Evolutionary conservation across 2,113 vertebrate genomes (phyloP).

Genomic region (Chlamydotis undulata): DNA sequence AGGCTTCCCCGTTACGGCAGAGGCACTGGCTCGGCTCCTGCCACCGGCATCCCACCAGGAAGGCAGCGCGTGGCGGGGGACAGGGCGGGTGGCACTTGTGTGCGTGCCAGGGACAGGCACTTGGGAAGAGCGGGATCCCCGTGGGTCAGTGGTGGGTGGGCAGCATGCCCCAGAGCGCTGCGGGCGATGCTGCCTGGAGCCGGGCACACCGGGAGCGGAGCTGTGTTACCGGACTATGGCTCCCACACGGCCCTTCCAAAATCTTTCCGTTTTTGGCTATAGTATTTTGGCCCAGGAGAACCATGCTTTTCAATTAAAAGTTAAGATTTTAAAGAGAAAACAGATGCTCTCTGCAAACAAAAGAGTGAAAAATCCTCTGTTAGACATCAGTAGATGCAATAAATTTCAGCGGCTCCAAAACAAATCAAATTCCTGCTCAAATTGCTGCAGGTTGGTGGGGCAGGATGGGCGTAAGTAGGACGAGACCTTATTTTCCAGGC

Average conservation of each 20-base stretch:
- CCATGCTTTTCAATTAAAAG: not conserved
- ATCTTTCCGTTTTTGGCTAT: not conserved
- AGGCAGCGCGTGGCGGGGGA: not conserved
- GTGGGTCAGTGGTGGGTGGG: not conserved
- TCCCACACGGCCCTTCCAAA: not conserved
- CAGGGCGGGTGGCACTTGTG: too few species aligned
- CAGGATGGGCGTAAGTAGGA: not conserved
- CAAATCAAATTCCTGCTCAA: not conserved
- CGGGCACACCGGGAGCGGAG: too few species aligned
- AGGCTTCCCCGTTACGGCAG: not conserved
- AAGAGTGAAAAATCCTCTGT: not conserved
- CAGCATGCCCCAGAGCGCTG: accelerated
- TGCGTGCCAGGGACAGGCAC: too few species aligned
- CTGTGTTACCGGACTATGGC: not conserved
- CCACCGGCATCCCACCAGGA: too few species aligned
- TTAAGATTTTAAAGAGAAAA: not conserved
- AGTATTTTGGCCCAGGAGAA: not conserved
- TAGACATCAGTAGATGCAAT: not conserved
- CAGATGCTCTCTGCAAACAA: not conserved
- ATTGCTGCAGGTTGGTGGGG: not conserved
- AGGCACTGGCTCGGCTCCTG: not conserved
- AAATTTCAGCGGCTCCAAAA: not conserved
- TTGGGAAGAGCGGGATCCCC: not conserved
- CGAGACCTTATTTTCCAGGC: not conserved
- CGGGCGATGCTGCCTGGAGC: accelerated